Evolutionary conservation across 2,797 vertebrate genomes (phyloP).

Genomic region (Myotis planiceps): DNA sequence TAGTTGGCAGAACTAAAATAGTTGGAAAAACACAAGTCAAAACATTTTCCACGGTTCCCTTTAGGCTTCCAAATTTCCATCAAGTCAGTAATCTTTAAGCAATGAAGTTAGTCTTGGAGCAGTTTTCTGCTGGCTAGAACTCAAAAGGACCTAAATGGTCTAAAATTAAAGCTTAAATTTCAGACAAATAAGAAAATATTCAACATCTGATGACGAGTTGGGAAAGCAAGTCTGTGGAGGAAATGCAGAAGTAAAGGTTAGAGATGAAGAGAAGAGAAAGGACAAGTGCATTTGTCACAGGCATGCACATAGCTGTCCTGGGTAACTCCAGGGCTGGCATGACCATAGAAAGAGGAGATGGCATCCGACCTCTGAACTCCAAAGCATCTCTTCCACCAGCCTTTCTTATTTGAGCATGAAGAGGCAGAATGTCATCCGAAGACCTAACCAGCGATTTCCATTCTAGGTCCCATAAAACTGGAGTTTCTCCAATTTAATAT

Average conservation of each 20-base stretch:
- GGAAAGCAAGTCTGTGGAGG: neutral
- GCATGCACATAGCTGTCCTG: neutral
- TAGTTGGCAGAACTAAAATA: conserved; percentile 64
- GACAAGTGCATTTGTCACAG: neutral
- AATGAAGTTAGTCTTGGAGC: conserved; percentile 76
- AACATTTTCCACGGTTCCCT: conserved; percentile 68
- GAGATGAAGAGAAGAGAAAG: neutral
- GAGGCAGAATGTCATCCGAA: neutral
- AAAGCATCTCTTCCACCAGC: neutral
- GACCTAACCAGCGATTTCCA: neutral
- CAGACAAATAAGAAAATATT: conserved; percentile 55
- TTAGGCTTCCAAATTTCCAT: conserved; percentile 74
- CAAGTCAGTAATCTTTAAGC: conserved; percentile 75
- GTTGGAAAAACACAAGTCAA: conserved; percentile 75
- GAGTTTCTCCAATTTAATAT: neutral
- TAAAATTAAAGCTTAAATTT: conserved; percentile 55
- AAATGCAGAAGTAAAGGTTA: neutral
- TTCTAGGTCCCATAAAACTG: neutral
- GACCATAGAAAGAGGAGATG: neutral
- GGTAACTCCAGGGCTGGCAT: neutral
- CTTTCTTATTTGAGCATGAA: neutral
- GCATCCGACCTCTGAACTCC: neutral
- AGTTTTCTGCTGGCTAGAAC: conserved; percentile 63
- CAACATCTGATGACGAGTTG: conserved; percentile 8
- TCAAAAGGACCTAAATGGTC: conserved; percentile 67